Evolutionary conservation across 2,113 vertebrate genomes (phyloP).

Genomic region (Cyprinodon brontotheroides): DNA sequence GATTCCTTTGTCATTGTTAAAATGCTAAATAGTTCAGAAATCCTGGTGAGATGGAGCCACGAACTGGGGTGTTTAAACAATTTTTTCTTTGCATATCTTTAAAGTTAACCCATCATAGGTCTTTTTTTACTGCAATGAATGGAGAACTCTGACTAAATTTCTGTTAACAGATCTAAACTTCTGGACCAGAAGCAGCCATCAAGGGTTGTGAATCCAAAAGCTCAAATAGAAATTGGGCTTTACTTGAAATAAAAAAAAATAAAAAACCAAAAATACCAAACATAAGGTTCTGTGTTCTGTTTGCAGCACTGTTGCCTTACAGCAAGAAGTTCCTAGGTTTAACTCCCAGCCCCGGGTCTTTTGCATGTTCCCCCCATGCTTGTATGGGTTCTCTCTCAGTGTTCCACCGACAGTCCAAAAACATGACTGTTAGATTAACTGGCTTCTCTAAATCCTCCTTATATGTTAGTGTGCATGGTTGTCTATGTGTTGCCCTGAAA

Average conservation of each 20-base stretch:
- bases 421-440: no score
- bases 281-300: no score
- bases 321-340: no score
- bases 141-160: conserved; percentile 18
- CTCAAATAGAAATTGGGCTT: not conserved
- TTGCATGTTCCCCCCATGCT: no score
- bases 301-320: no score
- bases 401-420: no score
- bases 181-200: conserved; percentile 31
- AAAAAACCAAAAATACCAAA: not conserved
- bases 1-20: conserved; percentile 59
- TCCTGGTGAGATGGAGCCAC: conserved; percentile 51
- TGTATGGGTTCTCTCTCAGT: no score
- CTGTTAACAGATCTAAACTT: conserved; percentile 15
- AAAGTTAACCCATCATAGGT: not conserved
- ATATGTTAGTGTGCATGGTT: no score
- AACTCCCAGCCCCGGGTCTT: no score
- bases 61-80: conserved; percentile 51
- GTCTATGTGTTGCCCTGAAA: no score
- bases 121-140: conserved; percentile 20
- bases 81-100: conserved; percentile 13
- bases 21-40: conserved; percentile 48
- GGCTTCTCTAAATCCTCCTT: no score
- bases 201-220: conserved; percentile 4
- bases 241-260: not conserved